Base-by-base conservation (phyloP, 92 coral and sea anemone genomes). In the Anthopleura xanthogrammica region DNA sequence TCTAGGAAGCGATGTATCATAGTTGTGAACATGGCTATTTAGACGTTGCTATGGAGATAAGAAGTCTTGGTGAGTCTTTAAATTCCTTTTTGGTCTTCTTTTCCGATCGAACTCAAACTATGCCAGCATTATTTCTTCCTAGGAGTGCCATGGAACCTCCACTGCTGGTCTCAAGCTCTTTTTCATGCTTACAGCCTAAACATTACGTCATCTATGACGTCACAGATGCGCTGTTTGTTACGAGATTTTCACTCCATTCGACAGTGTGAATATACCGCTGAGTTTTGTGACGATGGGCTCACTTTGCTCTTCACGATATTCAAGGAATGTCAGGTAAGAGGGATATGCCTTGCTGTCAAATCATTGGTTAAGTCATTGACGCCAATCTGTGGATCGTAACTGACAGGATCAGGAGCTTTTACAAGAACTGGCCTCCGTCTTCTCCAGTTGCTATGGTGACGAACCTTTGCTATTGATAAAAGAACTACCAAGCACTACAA, bases 81-180 rank as follows among this genome's bases (percentile, higher is more conserved):
- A 46, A 6, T 9, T 46, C 50, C 50, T 46, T 46, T 46, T 46
- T 46, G 17, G 14, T 54, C 16, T 54, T 54, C 36, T 54, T 54
- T 54, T 73, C 19, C 76, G 52, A 16, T 10, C 50, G 7, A 46
- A 46, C 9, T 46, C 50, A 46, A 5, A 46, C 50, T 46, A 46
- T 46, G 50, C 5, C 50, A 46, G 5, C 64, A 13, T 41, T 3
- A 19, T 13, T 43, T 16, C 7, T 19, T 16, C 11, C 22, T 66
- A 93, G 97, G 95, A 43, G 95, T 93, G 2, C 95, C 97, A 13
- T 93, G 97, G 97, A 93, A 87, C 76, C 82, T 93, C 24, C 95
- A 93, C 24, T 93, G 97, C 80, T 93, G 97, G 97, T 87, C 94
- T 74, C 92, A 85, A 55, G 82, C 93, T 16, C 89, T 93, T 5